These are phyloP conservation scores for Micropterix aruncella DNA, from an alignment of 2,888 invertebrate species.

Conservation along the genomic window DNA sequence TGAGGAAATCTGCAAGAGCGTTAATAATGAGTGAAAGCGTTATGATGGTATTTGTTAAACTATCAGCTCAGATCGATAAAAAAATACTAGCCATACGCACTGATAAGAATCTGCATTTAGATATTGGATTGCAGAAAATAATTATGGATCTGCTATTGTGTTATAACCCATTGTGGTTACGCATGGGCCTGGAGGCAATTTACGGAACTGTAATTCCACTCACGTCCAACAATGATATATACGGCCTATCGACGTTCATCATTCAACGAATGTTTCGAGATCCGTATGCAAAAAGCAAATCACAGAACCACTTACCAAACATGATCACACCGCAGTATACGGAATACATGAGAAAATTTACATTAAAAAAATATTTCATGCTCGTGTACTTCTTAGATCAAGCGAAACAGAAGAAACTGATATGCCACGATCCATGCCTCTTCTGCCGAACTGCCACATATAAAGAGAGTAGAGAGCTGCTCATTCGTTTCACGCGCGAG, in stretches of 20 bases:
- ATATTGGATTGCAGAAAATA: conserved; percentile 65
- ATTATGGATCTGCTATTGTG: conserved; percentile 64
- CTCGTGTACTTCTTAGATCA: conserved; percentile 75
- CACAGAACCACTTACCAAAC: conserved; percentile 34
- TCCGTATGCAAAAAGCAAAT: conserved; percentile 51
- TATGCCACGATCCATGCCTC: conserved; percentile 81
- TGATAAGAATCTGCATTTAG: conserved; percentile 70
- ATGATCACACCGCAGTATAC: conserved; percentile 53
- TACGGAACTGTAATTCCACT: conserved; percentile 62
- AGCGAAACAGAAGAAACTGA: conserved; percentile 66
- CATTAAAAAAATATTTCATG: conserved; percentile 70
- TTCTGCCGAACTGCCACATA: conserved; percentile 60
- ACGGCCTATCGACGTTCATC: conserved; percentile 66
- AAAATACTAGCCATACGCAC: conserved; percentile 57
- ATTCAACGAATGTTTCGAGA: conserved; percentile 63
- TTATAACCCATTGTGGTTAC: conserved; percentile 83
- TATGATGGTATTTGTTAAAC: conserved; percentile 47
- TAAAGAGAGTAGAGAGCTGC: conserved; percentile 65
- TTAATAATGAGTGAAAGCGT: conserved; percentile 50
- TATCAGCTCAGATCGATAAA: conserved; percentile 58
- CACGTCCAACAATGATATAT: conserved; percentile 63
- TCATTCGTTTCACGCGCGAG: conserved; percentile 66
- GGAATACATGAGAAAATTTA: conserved; percentile 60
- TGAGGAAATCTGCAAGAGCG: conserved; percentile 50
- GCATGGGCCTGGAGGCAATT: conserved; percentile 76